Percentiles rank a stretch among this genome's conserved stretches.
Conservation (phyloP, 2,888 invertebrate species). For the Caenorhabditis wallacei region DNA sequence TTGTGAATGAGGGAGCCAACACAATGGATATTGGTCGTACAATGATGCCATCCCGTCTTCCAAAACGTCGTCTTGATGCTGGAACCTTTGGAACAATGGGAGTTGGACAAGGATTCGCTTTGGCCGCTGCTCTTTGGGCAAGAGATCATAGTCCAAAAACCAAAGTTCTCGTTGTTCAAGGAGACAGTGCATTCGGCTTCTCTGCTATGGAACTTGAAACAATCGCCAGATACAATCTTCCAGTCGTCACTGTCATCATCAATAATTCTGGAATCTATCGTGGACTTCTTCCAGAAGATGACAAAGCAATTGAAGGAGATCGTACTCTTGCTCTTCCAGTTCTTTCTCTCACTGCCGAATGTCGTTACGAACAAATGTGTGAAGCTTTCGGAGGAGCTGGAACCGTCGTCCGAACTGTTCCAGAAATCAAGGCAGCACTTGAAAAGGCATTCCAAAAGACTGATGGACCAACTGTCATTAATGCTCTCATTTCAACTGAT, state of each 20-base stretch:
- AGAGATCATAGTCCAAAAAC: slow-evolving; percentile 89
- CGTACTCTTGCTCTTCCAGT: slow-evolving; percentile 89
- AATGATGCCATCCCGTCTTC: slow-evolving; percentile 73
- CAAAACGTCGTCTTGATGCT: slow-evolving; percentile 88
- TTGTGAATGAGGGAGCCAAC: slow-evolving; percentile 97
- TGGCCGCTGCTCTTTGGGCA: slow-evolving; percentile 93
- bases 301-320: slow-evolving; percentile 88
- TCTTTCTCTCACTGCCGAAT: slow-evolving; percentile 89
- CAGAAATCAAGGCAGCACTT: slow-evolving; percentile 85
- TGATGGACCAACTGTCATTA: slow-evolving; percentile 91
- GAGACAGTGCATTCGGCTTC: slow-evolving; percentile 98
- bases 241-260: slow-evolving; percentile 92
- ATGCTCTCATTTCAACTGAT: slow-evolving; percentile 92
- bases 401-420: slow-evolving; percentile 89
- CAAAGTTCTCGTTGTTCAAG: slow-evolving; percentile 95
- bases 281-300: slow-evolving; percentile 90
- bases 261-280: slow-evolving; percentile 97
- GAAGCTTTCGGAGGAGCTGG: slow-evolving; percentile 91
- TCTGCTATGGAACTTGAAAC: slow-evolving; percentile 99
- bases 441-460: slow-evolving; percentile 69
- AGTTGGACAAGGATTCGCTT: slow-evolving; percentile 80
- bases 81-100: slow-evolving; percentile 89
- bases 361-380: slow-evolving; percentile 94
- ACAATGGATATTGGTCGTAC: slow-evolving; percentile 97
- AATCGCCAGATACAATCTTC: slow-evolving; percentile 94